Conservation (phyloP, 1,140 invertebrate genomes). For the Caerostris darwini region DNA sequence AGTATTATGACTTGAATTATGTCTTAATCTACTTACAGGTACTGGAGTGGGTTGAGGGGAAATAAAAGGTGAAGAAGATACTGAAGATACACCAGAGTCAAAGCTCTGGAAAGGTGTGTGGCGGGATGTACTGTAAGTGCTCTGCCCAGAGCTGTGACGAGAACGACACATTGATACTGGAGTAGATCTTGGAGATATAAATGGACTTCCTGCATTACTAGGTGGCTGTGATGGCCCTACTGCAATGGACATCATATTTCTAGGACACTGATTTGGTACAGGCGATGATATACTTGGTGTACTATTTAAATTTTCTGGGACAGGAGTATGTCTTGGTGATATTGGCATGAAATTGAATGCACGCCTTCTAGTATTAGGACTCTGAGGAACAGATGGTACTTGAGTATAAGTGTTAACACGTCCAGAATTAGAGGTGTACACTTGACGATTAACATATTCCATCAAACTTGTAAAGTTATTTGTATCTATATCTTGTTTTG, state of each 20-base stretch:
- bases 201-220: constrained; percentile 87
- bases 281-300: constrained; percentile 78
- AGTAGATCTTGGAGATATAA: constrained; percentile 91
- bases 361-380: constrained; percentile 86
- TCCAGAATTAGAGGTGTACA: constrained; percentile 1
- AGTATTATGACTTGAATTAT: constrained; percentile 79
- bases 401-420: constrained; percentile 73
- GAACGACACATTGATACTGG: constrained; percentile 85
- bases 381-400: constrained; percentile 83
- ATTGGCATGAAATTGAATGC: constrained; percentile 93
- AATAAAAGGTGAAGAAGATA: constrained; percentile 81
- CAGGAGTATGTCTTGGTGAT: constrained; percentile 86
- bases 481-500: constrained; percentile 37
- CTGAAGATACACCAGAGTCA: constrained; percentile 80
- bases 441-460: neutral
- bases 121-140: constrained; percentile 79
- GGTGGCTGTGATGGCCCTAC: constrained; percentile 80
- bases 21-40: constrained; percentile 79
- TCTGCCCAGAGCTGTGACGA: constrained; percentile 82
- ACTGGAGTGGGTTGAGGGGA: constrained; percentile 82
- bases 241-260: constrained; percentile 77
- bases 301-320: constrained; percentile 80
- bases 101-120: constrained; percentile 79
- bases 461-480: constrained; percentile 40
- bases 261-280: constrained; percentile 52